These are phyloP conservation scores for Vollenhovia emeryi DNA, from an alignment of 1,140 invertebrate species.

Conservation along the genomic window DNA sequence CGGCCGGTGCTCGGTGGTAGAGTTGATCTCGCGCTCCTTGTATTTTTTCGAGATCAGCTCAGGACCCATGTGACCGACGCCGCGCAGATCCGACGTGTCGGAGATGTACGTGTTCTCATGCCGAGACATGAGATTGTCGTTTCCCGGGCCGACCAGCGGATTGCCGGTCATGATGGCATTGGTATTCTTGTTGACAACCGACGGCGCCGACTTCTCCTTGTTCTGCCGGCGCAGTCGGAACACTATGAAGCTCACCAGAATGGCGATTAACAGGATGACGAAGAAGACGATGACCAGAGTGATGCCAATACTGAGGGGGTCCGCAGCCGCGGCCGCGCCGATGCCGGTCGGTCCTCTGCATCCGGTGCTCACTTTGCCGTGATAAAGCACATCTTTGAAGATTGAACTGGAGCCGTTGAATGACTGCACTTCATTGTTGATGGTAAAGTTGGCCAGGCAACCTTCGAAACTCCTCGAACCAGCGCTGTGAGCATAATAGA, in stretches of 20 bases:
- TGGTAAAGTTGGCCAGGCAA: slow-evolving; percentile 94
- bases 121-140: slow-evolving; percentile 80
- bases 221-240: slow-evolving; percentile 94
- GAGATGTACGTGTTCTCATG: slow-evolving; percentile 85
- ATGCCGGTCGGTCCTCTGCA: slow-evolving; percentile 90
- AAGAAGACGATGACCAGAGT: slow-evolving; percentile 98
- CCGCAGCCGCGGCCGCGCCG: slow-evolving; percentile 91
- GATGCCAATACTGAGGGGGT: slow-evolving; percentile 95
- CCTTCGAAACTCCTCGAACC: slow-evolving; percentile 90
- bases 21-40: slow-evolving; percentile 93
- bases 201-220: slow-evolving; percentile 89
- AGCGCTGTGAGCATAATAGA: slow-evolving; percentile 86
- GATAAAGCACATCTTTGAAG: slow-evolving; percentile 89
- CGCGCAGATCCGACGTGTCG: slow-evolving; percentile 84
- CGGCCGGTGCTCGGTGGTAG: slow-evolving; percentile 88
- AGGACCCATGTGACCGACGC: slow-evolving; percentile 90
- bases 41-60: slow-evolving; percentile 94
- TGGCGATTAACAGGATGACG: slow-evolving; percentile 94
- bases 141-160: slow-evolving; percentile 74
- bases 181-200: slow-evolving; percentile 80
- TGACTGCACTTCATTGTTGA: slow-evolving; percentile 95
- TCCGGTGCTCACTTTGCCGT: slow-evolving; percentile 89
- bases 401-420: slow-evolving; percentile 94
- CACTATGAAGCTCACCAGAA: slow-evolving; percentile 95
- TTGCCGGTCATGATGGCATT: slow-evolving; percentile 82